Evolutionary conservation across 2,888 invertebrate genomes (phyloP).

Genomic region (Notocelia uddmanniana): DNA sequence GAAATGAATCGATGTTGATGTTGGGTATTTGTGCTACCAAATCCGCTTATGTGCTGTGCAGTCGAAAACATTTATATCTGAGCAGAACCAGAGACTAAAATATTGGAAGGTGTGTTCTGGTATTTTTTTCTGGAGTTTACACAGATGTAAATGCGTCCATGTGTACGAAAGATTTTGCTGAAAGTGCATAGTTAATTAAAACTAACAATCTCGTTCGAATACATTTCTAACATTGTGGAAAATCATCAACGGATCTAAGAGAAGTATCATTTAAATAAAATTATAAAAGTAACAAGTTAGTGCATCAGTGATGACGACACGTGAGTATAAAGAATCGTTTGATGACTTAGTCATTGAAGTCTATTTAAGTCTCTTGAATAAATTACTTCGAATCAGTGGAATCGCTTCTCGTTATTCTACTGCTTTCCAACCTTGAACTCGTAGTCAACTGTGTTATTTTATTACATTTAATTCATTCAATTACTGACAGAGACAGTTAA

Average conservation of each 20-base stretch:
- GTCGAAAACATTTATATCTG: neutral
- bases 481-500: neutral
- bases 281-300: constrained; percentile 10
- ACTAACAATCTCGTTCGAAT: constrained; percentile 21
- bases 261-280: constrained; percentile 3
- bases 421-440: neutral
- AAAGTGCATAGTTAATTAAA: neutral
- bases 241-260: constrained; percentile 8
- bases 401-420: constrained; percentile 16
- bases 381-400: constrained; percentile 5
- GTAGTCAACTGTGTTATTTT: neutral
- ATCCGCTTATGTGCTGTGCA: neutral
- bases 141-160: neutral
- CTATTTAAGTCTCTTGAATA: constrained; percentile 5
- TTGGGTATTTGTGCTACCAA: neutral
- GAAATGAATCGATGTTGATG: neutral
- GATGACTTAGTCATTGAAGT: constrained; percentile 25
- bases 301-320: constrained; percentile 9
- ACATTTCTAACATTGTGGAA: constrained; percentile 16
- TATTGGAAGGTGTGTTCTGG: neutral
- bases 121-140: neutral
- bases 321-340: constrained; percentile 29
- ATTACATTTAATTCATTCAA: too few relatives aligned
- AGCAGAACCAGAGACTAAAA: neutral
- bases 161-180: neutral